Base-by-base conservation (phyloP, 2,113 vertebrate genomes). In the Marcusenius ussheri region DNA sequence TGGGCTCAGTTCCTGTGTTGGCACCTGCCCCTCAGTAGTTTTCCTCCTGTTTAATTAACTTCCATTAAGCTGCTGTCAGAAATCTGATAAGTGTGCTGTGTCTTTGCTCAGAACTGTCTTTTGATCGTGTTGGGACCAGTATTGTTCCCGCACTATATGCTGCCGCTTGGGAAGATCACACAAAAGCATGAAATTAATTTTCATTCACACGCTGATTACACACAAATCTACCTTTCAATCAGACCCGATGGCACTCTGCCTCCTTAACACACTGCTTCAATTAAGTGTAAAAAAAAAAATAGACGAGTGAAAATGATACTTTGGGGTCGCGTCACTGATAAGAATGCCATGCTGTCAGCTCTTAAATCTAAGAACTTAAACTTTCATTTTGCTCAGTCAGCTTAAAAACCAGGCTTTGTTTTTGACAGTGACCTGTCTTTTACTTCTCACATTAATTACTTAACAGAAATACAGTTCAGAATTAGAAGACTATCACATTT, bases 131-230 rank as follows among this genome's bases (percentile, higher is more conserved):
- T 42, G 35, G 74, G 74, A 80, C 74, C 35, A 19, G 74, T 7
- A 80, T 80, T 80, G 35, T 80, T 80, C 31, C 39, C 2, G 4
- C 31, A 42, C 74, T 80, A 80, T 80, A 8, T 5, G 74, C 35
- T 6, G 35, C 1, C 74, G 31, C 13, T 80, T 7, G 31, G 35
- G 35, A 39, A 80, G 11, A 80, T 80, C 13, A 17, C 35, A 80
- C 74, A 80, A 80, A 80, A 80, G 74, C 74, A 42, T 80, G 35
- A 80, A 80, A 80, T 80, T 80, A 80, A 80, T 80, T 80, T 80
- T 19, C 74, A 80, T 80, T 80, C 74, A 80, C 35, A 80, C 5
- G 1, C 74, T 42, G 74, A 80, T 80, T 80, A 80, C 74, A 80
- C 35, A 42, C 35, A 19, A 27, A 80, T 80, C 74, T 42, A 80